phyloP scores from a whole-genome alignment of 2,888 invertebrate species.

The Xanthia togata region DNA sequence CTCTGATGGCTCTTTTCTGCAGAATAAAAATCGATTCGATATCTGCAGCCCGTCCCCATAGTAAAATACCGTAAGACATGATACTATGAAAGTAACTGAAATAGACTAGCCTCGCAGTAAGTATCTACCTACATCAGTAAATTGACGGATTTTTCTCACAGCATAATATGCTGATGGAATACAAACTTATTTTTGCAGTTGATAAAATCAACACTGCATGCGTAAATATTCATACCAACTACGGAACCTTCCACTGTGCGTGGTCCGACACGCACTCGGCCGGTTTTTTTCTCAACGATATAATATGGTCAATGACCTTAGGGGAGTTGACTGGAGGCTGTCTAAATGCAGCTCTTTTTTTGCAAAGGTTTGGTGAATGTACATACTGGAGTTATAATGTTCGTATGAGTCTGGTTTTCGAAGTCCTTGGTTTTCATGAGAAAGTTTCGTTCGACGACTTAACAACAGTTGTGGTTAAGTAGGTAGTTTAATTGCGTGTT shows the following conservation, averaged over 20 bases:
- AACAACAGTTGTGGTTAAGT: neutral
- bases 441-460: neutral
- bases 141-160: too few relatives aligned
- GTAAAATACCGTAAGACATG: too few relatives aligned
- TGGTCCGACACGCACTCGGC: neutral
- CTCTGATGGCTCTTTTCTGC: too few relatives aligned
- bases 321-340: constrained; percentile 30
- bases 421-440: neutral
- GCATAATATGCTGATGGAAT: too few relatives aligned
- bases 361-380: constrained; percentile 17
- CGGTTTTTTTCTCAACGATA: constrained; percentile 21
- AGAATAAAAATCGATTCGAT: too few relatives aligned
- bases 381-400: neutral
- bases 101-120: too few relatives aligned
- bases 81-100: too few relatives aligned
- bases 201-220: neutral
- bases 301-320: constrained; percentile 68
- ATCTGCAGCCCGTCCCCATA: too few relatives aligned
- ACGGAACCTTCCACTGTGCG: neutral
- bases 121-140: too few relatives aligned
- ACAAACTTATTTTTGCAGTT: neutral
- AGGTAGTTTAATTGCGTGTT: too few relatives aligned
- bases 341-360: constrained; percentile 41
- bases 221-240: neutral
- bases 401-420: neutral